Conservation (phyloP, 1,140 invertebrate genomes). For the Oedothorax gibbosus region DNA sequence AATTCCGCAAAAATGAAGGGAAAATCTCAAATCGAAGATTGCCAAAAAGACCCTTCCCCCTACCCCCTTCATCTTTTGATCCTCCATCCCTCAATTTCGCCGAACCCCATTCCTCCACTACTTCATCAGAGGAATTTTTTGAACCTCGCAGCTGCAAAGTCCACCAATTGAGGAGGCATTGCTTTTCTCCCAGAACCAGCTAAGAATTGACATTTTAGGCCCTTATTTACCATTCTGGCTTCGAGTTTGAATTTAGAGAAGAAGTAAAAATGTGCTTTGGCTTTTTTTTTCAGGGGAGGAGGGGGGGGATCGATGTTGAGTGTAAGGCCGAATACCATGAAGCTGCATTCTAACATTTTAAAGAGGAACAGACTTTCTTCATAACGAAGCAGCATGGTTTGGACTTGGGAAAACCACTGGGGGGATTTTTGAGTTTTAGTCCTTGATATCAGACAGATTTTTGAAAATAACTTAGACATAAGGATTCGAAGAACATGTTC, state of each 20-base stretch:
- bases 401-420: too few species aligned
- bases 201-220: constrained; percentile 54
- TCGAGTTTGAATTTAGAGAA: constrained; percentile 27
- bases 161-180: constrained; percentile 44
- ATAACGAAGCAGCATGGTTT: constrained; percentile 41
- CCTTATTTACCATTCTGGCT: constrained; percentile 56
- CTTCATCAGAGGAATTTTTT: constrained; percentile 59
- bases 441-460: too few species aligned
- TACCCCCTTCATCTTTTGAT: constrained; percentile 53
- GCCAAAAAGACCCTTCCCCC: constrained; percentile 48
- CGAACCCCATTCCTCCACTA: neutral
- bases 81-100: constrained; percentile 21
- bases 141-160: constrained; percentile 51
- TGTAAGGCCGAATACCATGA: constrained; percentile 16
- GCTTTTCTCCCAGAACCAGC: constrained; percentile 22
- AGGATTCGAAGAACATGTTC: too few species aligned
- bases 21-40: constrained; percentile 60
- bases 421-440: too few species aligned
- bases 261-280: neutral
- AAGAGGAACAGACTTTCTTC: constrained; percentile 55
- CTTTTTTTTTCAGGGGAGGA: constrained; percentile 3
- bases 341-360: constrained; percentile 33
- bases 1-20: neutral
- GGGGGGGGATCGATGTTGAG: constrained; percentile 35
- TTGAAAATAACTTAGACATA: too few species aligned